phyloP scores from a whole-genome alignment of 2,888 invertebrate species.

The Leptopilina myrica region DNA sequence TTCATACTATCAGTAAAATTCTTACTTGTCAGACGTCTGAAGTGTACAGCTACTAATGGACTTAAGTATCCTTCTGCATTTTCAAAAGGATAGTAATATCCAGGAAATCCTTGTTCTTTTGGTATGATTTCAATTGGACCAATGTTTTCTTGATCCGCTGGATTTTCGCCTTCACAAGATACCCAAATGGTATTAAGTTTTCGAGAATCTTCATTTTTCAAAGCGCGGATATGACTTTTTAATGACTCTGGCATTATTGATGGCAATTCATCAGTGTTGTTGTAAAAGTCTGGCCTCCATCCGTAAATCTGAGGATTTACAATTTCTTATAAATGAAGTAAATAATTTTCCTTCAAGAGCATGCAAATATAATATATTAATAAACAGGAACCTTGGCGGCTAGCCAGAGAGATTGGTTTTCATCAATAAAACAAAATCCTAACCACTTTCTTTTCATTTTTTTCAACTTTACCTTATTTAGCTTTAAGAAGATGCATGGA shows the following conservation, averaged over 20 bases:
- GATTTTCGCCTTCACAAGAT: conserved; percentile 95
- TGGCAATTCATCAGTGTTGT: conserved; percentile 84
- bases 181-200: conserved; percentile 92
- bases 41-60: conserved; percentile 91
- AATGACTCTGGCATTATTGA: conserved; percentile 85
- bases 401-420: too few relatives aligned
- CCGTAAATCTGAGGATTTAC: conserved; percentile 83
- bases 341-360: neutral
- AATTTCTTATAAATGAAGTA: neutral
- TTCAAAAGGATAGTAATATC: conserved; percentile 92
- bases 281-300: conserved; percentile 91
- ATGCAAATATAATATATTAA: too few relatives aligned
- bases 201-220: conserved; percentile 76
- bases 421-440: too few relatives aligned
- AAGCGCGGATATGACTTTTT: conserved; percentile 82
- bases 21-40: conserved; percentile 90
- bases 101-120: conserved; percentile 88
- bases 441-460: neutral
- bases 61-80: conserved; percentile 93
- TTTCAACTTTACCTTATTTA: conserved; percentile 85
- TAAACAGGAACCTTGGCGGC: too few relatives aligned
- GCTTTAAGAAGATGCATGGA: conserved; percentile 96
- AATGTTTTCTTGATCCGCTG: conserved; percentile 93
- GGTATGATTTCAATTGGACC: conserved; percentile 91
- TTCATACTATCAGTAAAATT: too few relatives aligned